Evolutionary conservation across 2,113 vertebrate species (phyloP).

Genomic region (Entosphenus tridentatus): DNA sequence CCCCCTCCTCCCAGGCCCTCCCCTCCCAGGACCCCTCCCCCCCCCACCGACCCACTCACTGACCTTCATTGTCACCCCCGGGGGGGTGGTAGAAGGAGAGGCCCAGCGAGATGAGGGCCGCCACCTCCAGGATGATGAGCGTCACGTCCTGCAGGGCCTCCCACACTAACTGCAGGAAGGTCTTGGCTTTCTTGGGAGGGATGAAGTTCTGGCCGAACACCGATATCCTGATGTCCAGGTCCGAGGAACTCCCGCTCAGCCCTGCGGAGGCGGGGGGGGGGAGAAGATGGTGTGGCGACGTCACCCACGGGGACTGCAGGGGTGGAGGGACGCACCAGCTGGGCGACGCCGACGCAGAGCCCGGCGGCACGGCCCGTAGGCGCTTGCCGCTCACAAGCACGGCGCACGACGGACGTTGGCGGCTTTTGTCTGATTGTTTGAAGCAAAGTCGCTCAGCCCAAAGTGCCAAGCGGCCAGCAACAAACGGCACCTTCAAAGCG

Average conservation of each 20-base stretch:
- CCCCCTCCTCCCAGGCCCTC: neutral
- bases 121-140: constrained; percentile 89
- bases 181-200: constrained; percentile 99
- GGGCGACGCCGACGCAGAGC: neutral
- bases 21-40: neutral
- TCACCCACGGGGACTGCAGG: constrained; percentile 1
- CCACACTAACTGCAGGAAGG: constrained; percentile 95
- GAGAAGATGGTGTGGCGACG: no score
- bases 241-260: constrained; percentile 44
- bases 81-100: constrained; percentile 93
- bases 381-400: no score
- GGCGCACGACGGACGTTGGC: no score
- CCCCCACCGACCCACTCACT: neutral
- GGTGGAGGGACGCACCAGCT: constrained; percentile 7
- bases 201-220: constrained; percentile 85
- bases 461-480: no score
- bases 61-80: constrained; percentile 49
- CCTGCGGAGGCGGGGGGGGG: constrained; percentile 26
- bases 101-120: constrained; percentile 82
- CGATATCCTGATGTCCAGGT: constrained; percentile 86
- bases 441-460: no score
- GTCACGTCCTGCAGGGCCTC: constrained; percentile 96
- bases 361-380: no score
- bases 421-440: no score
- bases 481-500: no score